A percentile compares a stretch with the other conserved stretches of the same genome.
Conservation (phyloP, 2,888 invertebrate species). For the Hyppa rectilinea region DNA sequence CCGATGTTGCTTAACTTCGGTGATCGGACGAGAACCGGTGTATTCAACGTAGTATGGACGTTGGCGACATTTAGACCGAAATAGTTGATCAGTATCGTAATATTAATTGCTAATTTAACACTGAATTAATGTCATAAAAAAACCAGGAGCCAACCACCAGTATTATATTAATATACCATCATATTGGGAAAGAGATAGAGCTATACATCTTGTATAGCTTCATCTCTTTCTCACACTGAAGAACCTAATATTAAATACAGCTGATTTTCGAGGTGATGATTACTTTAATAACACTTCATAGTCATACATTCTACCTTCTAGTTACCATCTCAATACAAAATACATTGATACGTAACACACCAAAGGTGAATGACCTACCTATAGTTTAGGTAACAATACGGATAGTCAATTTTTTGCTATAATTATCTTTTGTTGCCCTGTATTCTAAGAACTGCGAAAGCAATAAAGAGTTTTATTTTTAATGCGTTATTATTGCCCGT, state of each 20-base stretch:
- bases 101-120: neutral
- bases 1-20: conserved; percentile 89
- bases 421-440: conserved; percentile 36
- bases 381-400: conserved; percentile 8
- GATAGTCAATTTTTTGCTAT: conserved; percentile 32
- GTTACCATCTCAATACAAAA: neutral
- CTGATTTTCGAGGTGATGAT: too few species aligned
- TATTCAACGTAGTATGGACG: conserved; percentile 85
- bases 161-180: too few species aligned
- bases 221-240: too few species aligned
- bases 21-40: conserved; percentile 89
- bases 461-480: conserved; percentile 4
- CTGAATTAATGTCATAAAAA: too few species aligned
- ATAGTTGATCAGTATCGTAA: neutral
- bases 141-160: too few species aligned
- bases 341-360: neutral
- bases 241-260: too few species aligned
- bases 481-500: neutral
- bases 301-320: neutral
- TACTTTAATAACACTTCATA: neutral
- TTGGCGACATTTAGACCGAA: conserved; percentile 22
- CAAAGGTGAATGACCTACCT: conserved; percentile 6
- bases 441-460: conserved; percentile 17
- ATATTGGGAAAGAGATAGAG: too few species aligned
- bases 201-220: too few species aligned